Conservation (phyloP, 1,140 invertebrate genomes). For the Hetaerina americana region DNA sequence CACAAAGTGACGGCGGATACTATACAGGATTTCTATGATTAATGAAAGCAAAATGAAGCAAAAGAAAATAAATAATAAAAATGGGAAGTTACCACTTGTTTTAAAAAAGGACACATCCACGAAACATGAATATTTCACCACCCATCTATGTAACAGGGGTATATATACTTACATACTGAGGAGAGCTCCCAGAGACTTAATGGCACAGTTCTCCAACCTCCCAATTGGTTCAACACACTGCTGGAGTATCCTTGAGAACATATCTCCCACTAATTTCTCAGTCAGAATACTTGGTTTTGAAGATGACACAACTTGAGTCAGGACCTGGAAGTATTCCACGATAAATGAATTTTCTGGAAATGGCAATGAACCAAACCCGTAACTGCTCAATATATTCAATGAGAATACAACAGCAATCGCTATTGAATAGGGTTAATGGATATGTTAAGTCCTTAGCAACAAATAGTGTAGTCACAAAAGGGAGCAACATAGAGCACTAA, state of each 20-base stretch:
- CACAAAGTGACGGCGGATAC: no score
- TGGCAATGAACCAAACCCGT: not conserved
- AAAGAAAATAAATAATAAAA: no score
- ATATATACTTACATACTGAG: not conserved
- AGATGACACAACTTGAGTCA: not conserved
- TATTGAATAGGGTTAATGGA: no score
- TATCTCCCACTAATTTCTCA: not conserved
- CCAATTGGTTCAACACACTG: not conserved
- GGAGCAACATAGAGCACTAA: no score
- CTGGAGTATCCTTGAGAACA: not conserved
- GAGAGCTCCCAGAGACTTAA: conserved; percentile 4
- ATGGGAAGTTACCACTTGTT: no score
- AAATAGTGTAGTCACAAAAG: no score
- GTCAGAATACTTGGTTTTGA: not conserved
- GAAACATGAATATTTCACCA: conserved; percentile 25
- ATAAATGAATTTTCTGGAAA: conserved; percentile 9
- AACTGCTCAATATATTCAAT: no score
- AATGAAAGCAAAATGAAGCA: no score
- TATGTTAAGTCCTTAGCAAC: no score
- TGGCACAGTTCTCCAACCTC: not conserved
- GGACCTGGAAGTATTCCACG: not conserved
- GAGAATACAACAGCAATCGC: not conserved
- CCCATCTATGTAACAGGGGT: conserved; percentile 17
- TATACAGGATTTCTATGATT: no score
- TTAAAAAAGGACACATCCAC: no score